A percentile compares a stretch with the other conserved stretches of the same genome.
Conservation (phyloP, 2,888 invertebrate species). For the Cistogaster globosa region DNA sequence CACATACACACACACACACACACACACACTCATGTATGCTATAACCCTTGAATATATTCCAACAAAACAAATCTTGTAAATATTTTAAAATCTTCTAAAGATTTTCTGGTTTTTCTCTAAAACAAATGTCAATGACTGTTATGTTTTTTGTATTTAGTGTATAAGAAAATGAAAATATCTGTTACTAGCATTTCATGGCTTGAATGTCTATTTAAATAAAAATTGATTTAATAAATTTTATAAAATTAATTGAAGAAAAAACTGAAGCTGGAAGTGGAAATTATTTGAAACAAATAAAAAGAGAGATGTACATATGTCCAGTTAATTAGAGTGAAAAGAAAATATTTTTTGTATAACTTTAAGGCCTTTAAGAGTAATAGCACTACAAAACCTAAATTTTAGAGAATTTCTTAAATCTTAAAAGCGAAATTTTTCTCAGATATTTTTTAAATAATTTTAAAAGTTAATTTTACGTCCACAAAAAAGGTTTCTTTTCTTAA, state of each 20-base stretch:
- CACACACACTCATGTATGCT: not conserved
- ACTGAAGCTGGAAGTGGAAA: not conserved
- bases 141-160: constrained; percentile 33
- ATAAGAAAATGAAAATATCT: constrained; percentile 40
- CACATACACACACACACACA: not conserved
- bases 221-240: not conserved
- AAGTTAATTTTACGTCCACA: too few relatives aligned
- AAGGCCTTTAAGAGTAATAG: too few relatives aligned
- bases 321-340: too few relatives aligned
- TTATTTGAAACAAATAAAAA: too few relatives aligned
- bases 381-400: too few relatives aligned
- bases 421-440: too few relatives aligned
- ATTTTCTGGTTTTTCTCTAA: constrained; percentile 28
- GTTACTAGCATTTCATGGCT: constrained; percentile 1
- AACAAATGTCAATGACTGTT: constrained; percentile 53
- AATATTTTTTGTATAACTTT: too few relatives aligned
- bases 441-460: too few relatives aligned
- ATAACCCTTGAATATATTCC: constrained; percentile 38
- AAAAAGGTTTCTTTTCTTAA: too few relatives aligned
- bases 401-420: too few relatives aligned
- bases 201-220: constrained; percentile 10
- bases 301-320: too few relatives aligned
- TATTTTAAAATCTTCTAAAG: constrained; percentile 52
- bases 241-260: not conserved
- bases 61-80: constrained; percentile 45